Conservation (phyloP, 1,140 invertebrate genomes). For the Drosophila triauraria region DNA sequence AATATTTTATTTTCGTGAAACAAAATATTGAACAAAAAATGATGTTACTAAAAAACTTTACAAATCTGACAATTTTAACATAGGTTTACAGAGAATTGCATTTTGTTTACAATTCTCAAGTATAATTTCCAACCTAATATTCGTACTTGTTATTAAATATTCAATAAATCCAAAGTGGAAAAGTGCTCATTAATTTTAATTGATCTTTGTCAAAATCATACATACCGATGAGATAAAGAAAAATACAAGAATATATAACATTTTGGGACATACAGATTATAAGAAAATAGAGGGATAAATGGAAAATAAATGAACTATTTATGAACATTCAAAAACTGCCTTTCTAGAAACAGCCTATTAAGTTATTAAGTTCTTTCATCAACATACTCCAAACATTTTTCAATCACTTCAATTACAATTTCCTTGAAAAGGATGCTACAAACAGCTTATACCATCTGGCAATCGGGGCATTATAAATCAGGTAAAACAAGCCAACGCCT, state of each 20-base stretch:
- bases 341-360: too few species aligned
- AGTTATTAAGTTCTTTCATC: neutral
- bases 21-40: too few species aligned
- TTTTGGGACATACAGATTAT: too few species aligned
- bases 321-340: neutral
- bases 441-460: neutral
- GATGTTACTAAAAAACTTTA: too few species aligned
- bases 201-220: slow-evolving; percentile 1
- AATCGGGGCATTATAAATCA: slow-evolving; percentile 14
- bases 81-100: too few species aligned
- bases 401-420: neutral
- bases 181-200: slow-evolving; percentile 10
- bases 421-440: slow-evolving; percentile 8
- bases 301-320: neutral
- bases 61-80: too few species aligned
- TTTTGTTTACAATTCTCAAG: too few species aligned
- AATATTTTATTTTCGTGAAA: too few species aligned
- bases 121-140: too few species aligned
- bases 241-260: too few species aligned
- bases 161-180: too few species aligned
- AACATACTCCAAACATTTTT: neutral
- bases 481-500: slow-evolving; percentile 34
- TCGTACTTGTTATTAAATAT: too few species aligned
- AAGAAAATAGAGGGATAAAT: neutral
- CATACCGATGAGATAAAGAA: neutral